These are phyloP conservation scores for Potorous gilbertii DNA, from an alignment of 2,797 vertebrate species.

Conservation along the genomic window DNA sequence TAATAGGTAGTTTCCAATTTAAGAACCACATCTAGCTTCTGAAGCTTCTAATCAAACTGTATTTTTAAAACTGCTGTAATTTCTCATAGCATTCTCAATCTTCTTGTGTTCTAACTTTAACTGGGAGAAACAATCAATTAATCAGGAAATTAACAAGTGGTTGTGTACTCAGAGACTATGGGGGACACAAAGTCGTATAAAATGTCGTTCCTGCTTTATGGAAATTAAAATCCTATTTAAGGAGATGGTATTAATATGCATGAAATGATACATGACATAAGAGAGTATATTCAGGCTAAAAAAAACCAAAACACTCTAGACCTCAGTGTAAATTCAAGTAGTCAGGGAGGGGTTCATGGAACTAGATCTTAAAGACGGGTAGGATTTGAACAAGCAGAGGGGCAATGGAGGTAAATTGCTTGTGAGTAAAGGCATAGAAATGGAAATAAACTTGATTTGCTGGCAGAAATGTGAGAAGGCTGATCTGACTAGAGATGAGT, in stretches of 20 bases:
- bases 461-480: neutral
- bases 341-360: neutral
- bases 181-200: neutral
- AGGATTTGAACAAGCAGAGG: neutral
- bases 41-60: slow-evolving; percentile 19
- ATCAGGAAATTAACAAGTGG: neutral
- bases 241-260: neutral
- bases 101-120: slow-evolving; percentile 23
- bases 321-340: neutral
- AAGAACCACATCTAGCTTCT: slow-evolving; percentile 10
- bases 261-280: neutral
- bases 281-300: neutral
- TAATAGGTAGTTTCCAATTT: slow-evolving; percentile 14
- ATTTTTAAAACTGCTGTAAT: neutral
- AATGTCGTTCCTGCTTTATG: neutral
- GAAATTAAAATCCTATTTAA: neutral
- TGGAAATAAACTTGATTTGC: neutral
- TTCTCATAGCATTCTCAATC: slow-evolving; percentile 41
- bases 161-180: neutral
- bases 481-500: neutral
- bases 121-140: neutral
- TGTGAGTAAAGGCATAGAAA: neutral
- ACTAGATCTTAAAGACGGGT: neutral
- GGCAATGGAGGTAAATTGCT: neutral
- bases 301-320: neutral